A percentile compares a stretch with the other conserved stretches of the same genome.
Conservation (phyloP, 2,113 vertebrate genomes). For the Sapayoa aenigma region DNA sequence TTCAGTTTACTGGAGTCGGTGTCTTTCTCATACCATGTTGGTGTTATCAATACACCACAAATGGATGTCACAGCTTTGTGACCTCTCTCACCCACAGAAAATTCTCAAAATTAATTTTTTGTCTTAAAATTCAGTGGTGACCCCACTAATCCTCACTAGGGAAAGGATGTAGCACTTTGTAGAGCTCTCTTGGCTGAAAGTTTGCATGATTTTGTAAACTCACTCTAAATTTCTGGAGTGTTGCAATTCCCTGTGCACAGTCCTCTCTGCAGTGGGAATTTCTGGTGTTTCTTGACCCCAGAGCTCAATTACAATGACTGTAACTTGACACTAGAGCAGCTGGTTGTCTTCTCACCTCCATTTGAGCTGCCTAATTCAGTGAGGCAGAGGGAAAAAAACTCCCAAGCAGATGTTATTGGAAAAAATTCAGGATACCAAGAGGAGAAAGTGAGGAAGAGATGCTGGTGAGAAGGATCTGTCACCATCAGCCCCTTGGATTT, state of each 20-base stretch:
- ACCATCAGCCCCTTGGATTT: neutral
- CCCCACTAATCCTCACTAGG: neutral
- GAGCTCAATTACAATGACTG: neutral
- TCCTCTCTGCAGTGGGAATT: neutral
- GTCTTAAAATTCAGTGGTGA: neutral
- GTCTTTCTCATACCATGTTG: no score
- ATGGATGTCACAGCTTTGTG: no score
- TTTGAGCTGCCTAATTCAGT: neutral
- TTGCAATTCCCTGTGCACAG: neutral
- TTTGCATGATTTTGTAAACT: neutral
- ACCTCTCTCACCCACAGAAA: no score
- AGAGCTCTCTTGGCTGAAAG: neutral
- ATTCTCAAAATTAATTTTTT: no score
- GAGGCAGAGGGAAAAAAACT: neutral
- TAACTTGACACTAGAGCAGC: neutral
- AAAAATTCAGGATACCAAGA: neutral
- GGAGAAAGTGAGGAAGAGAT: neutral
- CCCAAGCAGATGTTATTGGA: neutral
- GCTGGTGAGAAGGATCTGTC: neutral
- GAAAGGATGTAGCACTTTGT: neutral
- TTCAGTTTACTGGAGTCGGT: no score
- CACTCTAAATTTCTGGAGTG: neutral
- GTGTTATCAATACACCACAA: no score
- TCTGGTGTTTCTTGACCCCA: neutral
- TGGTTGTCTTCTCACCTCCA: neutral